These are phyloP conservation scores for Lepidochitona cinerea DNA, from an alignment of 2,888 invertebrate species.

Conservation along the genomic window DNA sequence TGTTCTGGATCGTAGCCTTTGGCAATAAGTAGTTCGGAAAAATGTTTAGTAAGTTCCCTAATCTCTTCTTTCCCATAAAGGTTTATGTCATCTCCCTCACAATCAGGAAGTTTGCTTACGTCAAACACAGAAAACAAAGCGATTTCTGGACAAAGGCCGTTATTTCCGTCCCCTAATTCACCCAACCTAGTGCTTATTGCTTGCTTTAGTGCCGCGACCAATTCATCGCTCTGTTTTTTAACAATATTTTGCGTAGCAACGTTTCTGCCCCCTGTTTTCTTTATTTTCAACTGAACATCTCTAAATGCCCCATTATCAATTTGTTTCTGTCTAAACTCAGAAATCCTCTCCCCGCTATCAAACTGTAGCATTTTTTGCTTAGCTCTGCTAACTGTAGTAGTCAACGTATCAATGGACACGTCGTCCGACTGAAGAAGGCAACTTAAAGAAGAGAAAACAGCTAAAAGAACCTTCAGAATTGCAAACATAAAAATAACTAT, in stretches of 20 bases:
- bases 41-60: neutral
- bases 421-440: neutral
- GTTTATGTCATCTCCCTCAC: neutral
- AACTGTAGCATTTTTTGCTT: no score
- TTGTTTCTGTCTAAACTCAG: no score
- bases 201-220: neutral
- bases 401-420: neutral
- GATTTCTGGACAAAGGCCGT: neutral
- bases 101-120: neutral
- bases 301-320: no score
- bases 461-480: neutral
- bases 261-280: no score
- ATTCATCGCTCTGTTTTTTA: neutral
- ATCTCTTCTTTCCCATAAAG: neutral
- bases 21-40: no score
- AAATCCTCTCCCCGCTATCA: no score
- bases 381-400: neutral
- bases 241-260: no score
- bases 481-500: neutral
- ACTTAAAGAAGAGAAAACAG: neutral
- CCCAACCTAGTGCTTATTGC: neutral
- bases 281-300: neutral
- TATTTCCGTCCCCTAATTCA: neutral
- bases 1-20: neutral
- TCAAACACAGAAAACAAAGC: neutral